Percentiles rank a stretch among this genome's conserved stretches.
Evolutionary conservation across 2,888 invertebrate species (phyloP).

Genomic region (Osmoderma eremita): DNA sequence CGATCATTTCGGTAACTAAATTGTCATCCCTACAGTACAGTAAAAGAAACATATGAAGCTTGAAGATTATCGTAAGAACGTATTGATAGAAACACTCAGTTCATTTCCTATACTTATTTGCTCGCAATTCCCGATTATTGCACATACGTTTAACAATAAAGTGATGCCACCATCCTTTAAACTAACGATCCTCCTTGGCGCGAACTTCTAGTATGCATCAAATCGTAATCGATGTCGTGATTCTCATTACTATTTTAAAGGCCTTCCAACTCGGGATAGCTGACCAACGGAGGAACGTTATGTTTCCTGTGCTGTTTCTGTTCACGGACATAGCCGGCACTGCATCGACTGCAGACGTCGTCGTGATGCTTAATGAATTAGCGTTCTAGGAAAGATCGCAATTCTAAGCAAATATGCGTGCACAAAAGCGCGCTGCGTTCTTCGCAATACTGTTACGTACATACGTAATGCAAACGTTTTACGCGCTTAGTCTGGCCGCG

Average conservation of each 20-base stretch:
- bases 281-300: slow-evolving; percentile 16
- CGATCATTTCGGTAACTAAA: no score
- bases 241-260: slow-evolving; percentile 15
- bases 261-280: slow-evolving; percentile 7
- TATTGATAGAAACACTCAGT: no score
- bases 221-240: not conserved
- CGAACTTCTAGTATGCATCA: no score
- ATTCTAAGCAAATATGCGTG: slow-evolving; percentile 11
- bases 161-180: slow-evolving; percentile 12
- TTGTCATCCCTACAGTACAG: no score
- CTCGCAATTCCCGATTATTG: not conserved
- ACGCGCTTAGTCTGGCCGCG: not conserved
- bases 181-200: no score
- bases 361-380: slow-evolving; percentile 22
- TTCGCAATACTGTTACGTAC: slow-evolving; percentile 24
- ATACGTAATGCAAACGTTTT: slow-evolving; percentile 10
- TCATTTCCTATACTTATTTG: no score
- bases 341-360: slow-evolving; percentile 6
- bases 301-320: slow-evolving; percentile 22
- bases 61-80: no score
- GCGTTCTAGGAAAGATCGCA: slow-evolving; percentile 15
- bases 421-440: not conserved
- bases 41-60: no score
- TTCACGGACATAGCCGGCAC: not conserved
- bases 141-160: slow-evolving; percentile 8